Conservation (phyloP, 2,797 vertebrate genomes). For the Lacerta viridis region DNA sequence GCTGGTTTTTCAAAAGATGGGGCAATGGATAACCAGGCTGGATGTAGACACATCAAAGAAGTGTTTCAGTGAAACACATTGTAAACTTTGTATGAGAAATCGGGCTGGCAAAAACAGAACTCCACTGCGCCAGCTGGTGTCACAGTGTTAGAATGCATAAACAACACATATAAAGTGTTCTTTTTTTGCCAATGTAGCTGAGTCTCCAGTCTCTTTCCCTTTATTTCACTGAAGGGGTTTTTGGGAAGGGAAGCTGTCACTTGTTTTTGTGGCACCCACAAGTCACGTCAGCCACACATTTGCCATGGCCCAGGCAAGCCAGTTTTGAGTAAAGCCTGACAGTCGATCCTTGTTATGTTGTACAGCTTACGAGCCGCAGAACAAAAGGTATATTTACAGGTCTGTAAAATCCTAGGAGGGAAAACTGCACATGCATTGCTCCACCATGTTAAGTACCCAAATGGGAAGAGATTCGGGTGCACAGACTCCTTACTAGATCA, state of each 20-base stretch:
- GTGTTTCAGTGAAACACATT: no score
- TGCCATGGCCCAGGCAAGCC: neutral
- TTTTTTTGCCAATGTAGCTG: no score
- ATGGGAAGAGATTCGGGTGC: neutral
- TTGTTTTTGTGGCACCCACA: neutral
- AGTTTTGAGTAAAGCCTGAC: neutral
- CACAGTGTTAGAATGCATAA: no score
- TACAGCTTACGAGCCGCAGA: neutral
- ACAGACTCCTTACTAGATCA: neutral
- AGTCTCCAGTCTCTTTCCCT: neutral
- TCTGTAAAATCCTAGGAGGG: neutral
- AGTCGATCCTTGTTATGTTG: neutral
- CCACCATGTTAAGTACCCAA: neutral
- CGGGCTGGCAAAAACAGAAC: no score
- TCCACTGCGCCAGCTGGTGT: no score
- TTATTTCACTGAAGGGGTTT: neutral
- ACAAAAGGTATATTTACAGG: neutral
- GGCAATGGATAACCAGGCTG: no score
- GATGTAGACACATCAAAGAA: no score
- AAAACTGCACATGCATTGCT: neutral
- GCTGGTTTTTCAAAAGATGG: no score
- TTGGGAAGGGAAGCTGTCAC: neutral
- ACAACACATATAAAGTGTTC: no score
- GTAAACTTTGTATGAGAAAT: no score
- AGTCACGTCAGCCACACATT: neutral